Evolutionary conservation across 2,797 vertebrate species (phyloP).

Genomic region (Bovichtus diacanthus): DNA sequence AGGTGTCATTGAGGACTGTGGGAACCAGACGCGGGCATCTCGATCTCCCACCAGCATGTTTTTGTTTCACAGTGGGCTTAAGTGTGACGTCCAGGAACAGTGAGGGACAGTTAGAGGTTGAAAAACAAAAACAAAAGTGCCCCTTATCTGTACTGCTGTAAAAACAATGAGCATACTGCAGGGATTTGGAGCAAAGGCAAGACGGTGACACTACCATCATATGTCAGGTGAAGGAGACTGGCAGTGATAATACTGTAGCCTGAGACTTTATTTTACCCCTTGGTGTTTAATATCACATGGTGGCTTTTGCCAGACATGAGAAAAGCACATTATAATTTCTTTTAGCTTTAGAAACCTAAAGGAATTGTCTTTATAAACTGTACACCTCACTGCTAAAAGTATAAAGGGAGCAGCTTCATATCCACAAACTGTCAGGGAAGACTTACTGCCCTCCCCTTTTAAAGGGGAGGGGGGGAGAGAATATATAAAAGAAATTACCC

Average conservation of each 20-base stretch:
- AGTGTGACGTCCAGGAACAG: slow-evolving; percentile 40
- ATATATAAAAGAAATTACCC: too few species aligned
- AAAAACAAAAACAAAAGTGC: slow-evolving; percentile 55
- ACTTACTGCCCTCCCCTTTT: neutral
- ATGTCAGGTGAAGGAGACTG: neutral
- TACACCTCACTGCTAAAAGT: neutral
- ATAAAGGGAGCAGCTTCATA: neutral
- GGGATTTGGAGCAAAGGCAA: neutral
- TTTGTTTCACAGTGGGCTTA: slow-evolving; percentile 34
- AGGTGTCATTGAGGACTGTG: slow-evolving; percentile 40
- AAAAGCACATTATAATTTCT: neutral
- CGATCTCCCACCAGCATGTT: slow-evolving; percentile 47
- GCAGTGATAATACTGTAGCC: slow-evolving; percentile 7
- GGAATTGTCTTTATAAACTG: neutral
- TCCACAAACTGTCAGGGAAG: neutral
- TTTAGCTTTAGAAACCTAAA: neutral
- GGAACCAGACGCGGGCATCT: slow-evolving; percentile 50
- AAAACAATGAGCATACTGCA: slow-evolving; percentile 36
- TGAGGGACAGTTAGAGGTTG: slow-evolving; percentile 41
- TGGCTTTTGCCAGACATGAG: neutral
- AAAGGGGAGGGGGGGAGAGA: too few species aligned
- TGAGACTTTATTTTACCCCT: neutral
- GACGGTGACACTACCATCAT: neutral
- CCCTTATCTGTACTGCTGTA: slow-evolving; percentile 25
- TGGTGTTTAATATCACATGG: neutral